phyloP scores from a whole-genome alignment of 2,797 vertebrate genomes.

The Champsocephalus esox region DNA sequence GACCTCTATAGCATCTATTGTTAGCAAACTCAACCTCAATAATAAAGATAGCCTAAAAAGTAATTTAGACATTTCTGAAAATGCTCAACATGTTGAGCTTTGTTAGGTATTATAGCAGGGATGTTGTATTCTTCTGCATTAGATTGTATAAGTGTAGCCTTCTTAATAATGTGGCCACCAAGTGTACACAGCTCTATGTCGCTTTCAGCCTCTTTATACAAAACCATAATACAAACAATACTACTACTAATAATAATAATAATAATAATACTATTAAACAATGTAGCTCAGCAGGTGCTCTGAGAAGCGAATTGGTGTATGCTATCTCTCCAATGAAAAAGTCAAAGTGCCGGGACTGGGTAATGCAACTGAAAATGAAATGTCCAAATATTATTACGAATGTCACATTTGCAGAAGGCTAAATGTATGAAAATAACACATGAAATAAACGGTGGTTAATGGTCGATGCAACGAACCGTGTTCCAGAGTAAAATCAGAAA shows the following conservation, averaged over 20 bases:
- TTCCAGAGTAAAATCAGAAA: not conserved
- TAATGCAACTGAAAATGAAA: not conserved
- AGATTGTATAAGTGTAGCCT: not conserved
- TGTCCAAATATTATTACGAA: not conserved
- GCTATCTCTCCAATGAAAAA: not conserved
- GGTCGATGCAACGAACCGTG: conserved; percentile 6
- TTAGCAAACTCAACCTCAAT: not conserved
- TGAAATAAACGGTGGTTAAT: conserved; percentile 22
- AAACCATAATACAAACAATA: not conserved
- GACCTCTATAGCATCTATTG: conserved; percentile 7
- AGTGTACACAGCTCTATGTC: not conserved
- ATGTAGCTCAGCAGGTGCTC: not conserved
- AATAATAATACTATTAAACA: not conserved
- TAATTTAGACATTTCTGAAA: not conserved
- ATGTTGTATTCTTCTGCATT: not conserved
- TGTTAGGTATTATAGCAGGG: no score
- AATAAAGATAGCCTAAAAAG: not conserved
- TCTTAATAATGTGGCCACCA: not conserved
- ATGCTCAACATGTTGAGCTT: not conserved
- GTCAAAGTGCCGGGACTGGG: not conserved
- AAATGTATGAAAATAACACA: no score
- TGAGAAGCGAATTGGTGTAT: not conserved
- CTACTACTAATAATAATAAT: not conserved
- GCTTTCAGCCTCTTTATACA: not conserved
- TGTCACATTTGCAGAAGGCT: not conserved